Conservation (phyloP, 2,797 vertebrate species). For the Sphenodon punctatus region DNA sequence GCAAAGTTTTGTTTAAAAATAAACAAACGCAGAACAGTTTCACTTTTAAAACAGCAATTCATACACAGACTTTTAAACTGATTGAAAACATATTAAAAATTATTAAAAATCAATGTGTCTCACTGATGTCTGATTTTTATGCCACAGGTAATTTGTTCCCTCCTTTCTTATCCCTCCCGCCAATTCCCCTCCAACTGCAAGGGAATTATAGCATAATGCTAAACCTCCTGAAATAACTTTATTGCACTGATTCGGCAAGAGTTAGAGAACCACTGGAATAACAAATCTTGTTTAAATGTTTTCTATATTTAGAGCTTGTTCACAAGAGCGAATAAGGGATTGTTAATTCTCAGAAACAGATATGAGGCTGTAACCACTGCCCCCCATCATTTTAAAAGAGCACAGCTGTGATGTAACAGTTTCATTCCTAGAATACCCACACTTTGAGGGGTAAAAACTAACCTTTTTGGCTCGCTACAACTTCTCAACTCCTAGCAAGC, state of each 20-base stretch:
- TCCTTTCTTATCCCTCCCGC: constrained; percentile 1
- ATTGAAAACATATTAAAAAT: constrained; percentile 21
- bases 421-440: too few species aligned
- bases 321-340: too few species aligned
- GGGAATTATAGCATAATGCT: not conserved
- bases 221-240: not conserved
- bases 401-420: too few species aligned
- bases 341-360: too few species aligned
- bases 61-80: not conserved
- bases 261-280: not conserved
- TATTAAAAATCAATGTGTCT: constrained; percentile 1
- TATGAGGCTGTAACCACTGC: too few species aligned
- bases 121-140: constrained; percentile 29
- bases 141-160: constrained; percentile 19
- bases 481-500: too few species aligned
- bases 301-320: too few species aligned
- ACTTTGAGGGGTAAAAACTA: too few species aligned
- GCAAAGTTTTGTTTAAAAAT: constrained; percentile 57
- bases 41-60: constrained; percentile 37
- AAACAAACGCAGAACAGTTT: constrained; percentile 9
- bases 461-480: too few species aligned
- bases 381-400: too few species aligned
- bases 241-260: too few species aligned
- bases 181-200: not conserved
- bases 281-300: not conserved